These are phyloP conservation scores for Gephyroberyx darwinii DNA, from an alignment of 2,797 vertebrate genomes.

Conservation along the genomic window DNA sequence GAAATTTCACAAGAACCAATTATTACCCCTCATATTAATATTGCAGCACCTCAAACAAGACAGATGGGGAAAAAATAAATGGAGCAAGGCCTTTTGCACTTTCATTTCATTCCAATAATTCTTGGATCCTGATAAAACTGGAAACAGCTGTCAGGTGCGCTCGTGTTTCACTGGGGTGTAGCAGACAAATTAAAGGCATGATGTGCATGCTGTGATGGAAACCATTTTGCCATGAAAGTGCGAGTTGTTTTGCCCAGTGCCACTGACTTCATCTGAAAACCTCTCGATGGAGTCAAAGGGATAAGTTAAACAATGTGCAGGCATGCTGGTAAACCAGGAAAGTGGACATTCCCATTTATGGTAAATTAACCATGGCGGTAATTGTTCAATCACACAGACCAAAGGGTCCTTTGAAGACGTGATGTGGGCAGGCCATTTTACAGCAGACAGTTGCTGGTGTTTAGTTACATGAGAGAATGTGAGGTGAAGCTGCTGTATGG, in stretches of 20 bases:
- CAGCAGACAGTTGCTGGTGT: conserved; percentile 62
- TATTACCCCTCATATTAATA: conserved; percentile 66
- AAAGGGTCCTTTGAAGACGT: conserved; percentile 67
- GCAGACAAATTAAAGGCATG: conserved; percentile 71
- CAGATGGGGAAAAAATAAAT: conserved; percentile 39
- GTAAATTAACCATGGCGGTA: conserved; percentile 80
- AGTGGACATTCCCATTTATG: conserved; percentile 62
- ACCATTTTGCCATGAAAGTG: conserved; percentile 81
- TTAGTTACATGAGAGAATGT: conserved; percentile 66
- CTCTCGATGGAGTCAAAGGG: conserved; percentile 71
- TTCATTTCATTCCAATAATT: conserved; percentile 72
- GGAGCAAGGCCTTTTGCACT: conserved; percentile 37
- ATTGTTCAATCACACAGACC: conserved; percentile 80
- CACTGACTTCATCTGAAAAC: conserved; percentile 72
- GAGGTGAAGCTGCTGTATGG: conserved; percentile 36
- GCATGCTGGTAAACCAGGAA: conserved; percentile 66
- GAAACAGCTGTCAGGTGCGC: conserved; percentile 61
- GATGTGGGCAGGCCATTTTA: conserved; percentile 65
- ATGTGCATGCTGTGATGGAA: conserved; percentile 74
- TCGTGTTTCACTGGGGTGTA: conserved; percentile 61
- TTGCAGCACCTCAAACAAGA: conserved; percentile 54
- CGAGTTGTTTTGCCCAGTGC: conserved; percentile 77
- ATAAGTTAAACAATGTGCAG: conserved; percentile 58
- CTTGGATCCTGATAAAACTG: conserved; percentile 61
- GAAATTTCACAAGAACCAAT: conserved; percentile 61